Evolutionary conservation across 2,888 invertebrate genomes (phyloP), one percentile per base, ranked within the genome.

Genomic region (Drosophila kambysellisi): DNA sequence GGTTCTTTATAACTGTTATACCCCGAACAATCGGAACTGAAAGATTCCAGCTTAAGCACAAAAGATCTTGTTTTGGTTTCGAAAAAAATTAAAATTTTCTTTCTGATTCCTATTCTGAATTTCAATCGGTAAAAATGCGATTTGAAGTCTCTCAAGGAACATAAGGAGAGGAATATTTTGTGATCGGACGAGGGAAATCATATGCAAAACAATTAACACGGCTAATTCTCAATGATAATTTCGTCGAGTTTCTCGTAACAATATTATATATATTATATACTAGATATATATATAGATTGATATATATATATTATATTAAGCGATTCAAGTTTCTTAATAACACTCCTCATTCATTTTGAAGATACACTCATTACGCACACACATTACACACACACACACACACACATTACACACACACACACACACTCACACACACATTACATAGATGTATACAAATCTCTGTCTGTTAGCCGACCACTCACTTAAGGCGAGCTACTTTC

Each of bases 401-500:
- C 35, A 35, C 35, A 25, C 25, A 25, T 25, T 25, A 25, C 25
- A 20, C 43, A 52, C 48, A 65, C 58, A 48, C 46, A 58, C 33
- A 41, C 25, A 33, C n/a, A 12, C 15, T 37, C 32, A 63, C 5
- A 32, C 20, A 56, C 4, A 53, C 5, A 50, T 50, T 17, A 32
- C 15, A 57, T 9, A 48, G 4, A 46, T n/a, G 6, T 12, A 9
- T 30, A 50, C 9, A 30, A 46, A 46, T 46, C 46, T 46, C 15
- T 35, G 51, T 17, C 25, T 51, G 20, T 35, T 46, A 29, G 50
- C 46, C 61, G 41, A 46, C 53, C 68, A 50, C 63, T 67, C 66
- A 64, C 73, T 76, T 72, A 68, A 83, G 79, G 75, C 81, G 52
- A 79, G 83, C 74, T 66, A 74, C 84, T 83, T 73, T 81, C 74